These are phyloP conservation scores for Zosterops pallidus DNA, from an alignment of 2,113 vertebrate species.

Conservation along the genomic window DNA sequence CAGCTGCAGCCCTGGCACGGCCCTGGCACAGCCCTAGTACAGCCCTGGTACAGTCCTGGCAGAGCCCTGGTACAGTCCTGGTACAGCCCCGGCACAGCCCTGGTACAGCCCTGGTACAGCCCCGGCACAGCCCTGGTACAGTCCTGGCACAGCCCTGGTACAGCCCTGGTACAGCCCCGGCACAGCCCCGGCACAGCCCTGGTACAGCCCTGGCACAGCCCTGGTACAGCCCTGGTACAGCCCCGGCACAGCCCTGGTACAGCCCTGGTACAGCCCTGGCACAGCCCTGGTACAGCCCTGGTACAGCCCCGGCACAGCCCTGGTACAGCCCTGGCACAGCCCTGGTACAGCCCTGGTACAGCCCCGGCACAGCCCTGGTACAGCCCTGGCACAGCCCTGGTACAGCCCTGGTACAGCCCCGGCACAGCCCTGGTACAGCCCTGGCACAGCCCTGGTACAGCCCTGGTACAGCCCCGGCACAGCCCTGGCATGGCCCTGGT, in stretches of 20 bases:
- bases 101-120: not conserved
- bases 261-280: not conserved
- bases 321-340: not conserved
- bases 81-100: not conserved
- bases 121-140: accelerated
- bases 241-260: not conserved
- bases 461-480: not conserved
- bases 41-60: not conserved
- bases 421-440: not conserved
- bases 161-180: not conserved
- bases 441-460: not conserved
- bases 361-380: not conserved
- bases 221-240: not conserved
- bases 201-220: not conserved
- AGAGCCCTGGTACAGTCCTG: accelerated
- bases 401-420: not conserved
- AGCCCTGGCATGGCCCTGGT: not conserved
- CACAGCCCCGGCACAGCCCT: not conserved
- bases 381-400: not conserved
- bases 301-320: not conserved
- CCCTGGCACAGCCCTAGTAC: not conserved
- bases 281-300: not conserved
- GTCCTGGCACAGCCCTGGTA: not conserved
- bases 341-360: not conserved
- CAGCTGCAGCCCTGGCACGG: slow-evolving; percentile 19